Evolutionary conservation across 2,113 vertebrate genomes (phyloP).

Genomic region (Puntigrus tetrazona): DNA sequence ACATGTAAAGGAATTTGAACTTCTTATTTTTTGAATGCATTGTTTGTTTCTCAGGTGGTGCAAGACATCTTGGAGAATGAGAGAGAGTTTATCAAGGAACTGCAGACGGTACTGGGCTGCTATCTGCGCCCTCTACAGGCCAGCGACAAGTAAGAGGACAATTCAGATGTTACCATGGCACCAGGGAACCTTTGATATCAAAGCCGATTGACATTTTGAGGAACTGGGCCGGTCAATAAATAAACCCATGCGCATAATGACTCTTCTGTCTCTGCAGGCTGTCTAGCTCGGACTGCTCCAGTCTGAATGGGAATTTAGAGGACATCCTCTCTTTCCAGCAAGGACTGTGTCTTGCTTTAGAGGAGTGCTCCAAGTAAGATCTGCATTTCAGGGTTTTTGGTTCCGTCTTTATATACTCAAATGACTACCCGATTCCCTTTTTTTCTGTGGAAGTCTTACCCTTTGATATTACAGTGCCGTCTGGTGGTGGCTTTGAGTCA

Average conservation of each 20-base stretch:
- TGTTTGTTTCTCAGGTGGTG: constrained; percentile 81
- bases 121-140: constrained; percentile 91
- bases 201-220: not conserved
- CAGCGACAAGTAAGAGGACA: constrained; percentile 89
- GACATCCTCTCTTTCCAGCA: constrained; percentile 94
- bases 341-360: constrained; percentile 86
- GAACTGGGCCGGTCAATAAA: constrained; percentile 10
- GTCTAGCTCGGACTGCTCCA: constrained; percentile 78
- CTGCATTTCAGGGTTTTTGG: not conserved
- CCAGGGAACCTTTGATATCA: not conserved
- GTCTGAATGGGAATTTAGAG: constrained; percentile 90
- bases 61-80: constrained; percentile 97
- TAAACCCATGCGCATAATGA: not conserved
- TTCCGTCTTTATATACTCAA: not conserved
- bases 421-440: not conserved
- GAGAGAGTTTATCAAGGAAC: constrained; percentile 93
- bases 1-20: not conserved
- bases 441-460: not conserved
- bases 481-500: not conserved
- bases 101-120: constrained; percentile 86
- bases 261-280: constrained; percentile 74
- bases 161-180: not conserved
- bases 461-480: not conserved
- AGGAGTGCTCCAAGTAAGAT: constrained; percentile 93
- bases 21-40: not conserved